Evolutionary conservation across 2,113 vertebrate species (phyloP).

Genomic region (Urocynchramus pylzowi): DNA sequence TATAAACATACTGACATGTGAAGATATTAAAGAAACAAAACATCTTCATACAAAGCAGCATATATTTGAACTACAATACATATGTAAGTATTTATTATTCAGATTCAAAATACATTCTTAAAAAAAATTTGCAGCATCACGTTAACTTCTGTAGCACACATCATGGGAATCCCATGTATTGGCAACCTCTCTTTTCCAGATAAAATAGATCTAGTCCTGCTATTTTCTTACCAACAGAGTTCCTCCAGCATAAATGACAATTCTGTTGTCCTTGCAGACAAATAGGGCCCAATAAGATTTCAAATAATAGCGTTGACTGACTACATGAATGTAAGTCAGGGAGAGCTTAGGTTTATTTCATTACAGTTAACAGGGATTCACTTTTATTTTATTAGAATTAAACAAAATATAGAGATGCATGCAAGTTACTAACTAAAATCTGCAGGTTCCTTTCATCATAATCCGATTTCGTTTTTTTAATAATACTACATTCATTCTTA

Average conservation of each 20-base stretch:
- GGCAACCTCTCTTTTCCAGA: not conserved
- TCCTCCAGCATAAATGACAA: conserved; percentile 5
- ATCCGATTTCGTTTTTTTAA: not conserved
- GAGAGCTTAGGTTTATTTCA: conserved; percentile 33
- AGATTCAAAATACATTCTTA: not conserved
- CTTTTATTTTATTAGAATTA: conserved; percentile 22
- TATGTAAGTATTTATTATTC: not conserved
- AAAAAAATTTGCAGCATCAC: not conserved
- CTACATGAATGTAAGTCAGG: not conserved
- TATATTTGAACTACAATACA: not conserved
- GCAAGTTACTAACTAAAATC: conserved; percentile 19
- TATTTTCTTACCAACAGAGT: not conserved
- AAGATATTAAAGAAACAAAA: not conserved
- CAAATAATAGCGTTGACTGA: not conserved
- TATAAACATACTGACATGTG: not conserved
- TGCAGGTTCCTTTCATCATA: conserved; percentile 24
- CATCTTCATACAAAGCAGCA: not conserved
- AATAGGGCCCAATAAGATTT: conserved; percentile 19
- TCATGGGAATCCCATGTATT: not conserved
- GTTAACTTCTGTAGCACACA: not conserved
- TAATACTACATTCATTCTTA: not conserved
- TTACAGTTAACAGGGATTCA: conserved; percentile 6
- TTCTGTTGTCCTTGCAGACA: not conserved
- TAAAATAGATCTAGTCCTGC: not conserved
- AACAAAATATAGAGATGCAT: conserved; percentile 11